Evolutionary conservation across 2,113 vertebrate species (phyloP).

Genomic region (Cacatua alba): DNA sequence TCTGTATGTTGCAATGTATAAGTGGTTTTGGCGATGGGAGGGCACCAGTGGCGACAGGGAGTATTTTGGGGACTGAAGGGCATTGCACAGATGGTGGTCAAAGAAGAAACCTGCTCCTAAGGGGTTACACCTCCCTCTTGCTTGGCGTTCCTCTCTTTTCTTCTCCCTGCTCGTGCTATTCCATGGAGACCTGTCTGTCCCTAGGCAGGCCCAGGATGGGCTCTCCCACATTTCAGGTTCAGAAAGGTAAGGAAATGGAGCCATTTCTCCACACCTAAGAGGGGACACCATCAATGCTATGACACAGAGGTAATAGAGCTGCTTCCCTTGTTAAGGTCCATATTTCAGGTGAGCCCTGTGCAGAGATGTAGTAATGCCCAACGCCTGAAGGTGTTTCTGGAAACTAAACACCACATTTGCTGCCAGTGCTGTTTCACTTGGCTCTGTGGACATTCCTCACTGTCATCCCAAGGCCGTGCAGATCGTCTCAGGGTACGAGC

Average conservation of each 20-base stretch:
- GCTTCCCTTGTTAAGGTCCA: not conserved
- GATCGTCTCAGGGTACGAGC: not conserved
- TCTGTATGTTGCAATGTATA: fast-evolving
- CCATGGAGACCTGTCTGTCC: not conserved
- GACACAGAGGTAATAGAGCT: not conserved
- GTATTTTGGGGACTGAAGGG: not conserved
- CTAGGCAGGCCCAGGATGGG: not conserved
- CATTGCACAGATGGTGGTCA: not conserved
- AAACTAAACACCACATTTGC: not conserved
- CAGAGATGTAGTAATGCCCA: not conserved
- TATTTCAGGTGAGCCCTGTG: not conserved
- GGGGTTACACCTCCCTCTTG: not conserved
- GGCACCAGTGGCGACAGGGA: not conserved
- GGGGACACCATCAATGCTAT: not conserved
- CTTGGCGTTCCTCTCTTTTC: fast-evolving
- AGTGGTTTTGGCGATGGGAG: not conserved
- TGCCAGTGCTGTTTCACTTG: not conserved
- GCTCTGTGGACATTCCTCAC: not conserved
- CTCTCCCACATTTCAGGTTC: not conserved
- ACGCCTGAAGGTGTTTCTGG: not conserved
- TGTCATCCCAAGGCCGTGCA: not conserved
- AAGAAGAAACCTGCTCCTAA: not conserved
- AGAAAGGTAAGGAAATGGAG: not conserved
- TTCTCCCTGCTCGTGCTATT: not conserved
- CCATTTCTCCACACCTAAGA: not conserved